These are phyloP conservation scores for Dione juno DNA, from an alignment of 2,888 invertebrate species.

Conservation along the genomic window DNA sequence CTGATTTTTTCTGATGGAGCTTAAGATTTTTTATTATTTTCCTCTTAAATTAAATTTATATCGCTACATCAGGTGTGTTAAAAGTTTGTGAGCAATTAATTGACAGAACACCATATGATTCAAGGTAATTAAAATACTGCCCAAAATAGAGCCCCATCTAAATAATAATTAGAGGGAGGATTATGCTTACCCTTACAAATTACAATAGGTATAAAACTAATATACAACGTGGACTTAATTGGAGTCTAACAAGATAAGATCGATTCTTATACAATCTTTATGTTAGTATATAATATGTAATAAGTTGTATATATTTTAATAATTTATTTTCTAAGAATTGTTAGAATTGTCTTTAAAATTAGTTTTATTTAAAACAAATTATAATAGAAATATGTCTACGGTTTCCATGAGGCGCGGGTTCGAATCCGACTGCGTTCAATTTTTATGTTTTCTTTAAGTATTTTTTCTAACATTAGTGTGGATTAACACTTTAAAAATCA, in stretches of 20 bases:
- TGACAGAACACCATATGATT: conserved; percentile 59
- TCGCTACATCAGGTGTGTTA: conserved; percentile 42
- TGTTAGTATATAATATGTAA: too few relatives aligned
- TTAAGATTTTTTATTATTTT: background rate
- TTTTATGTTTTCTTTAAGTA: too few relatives aligned
- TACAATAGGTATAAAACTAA: conserved; percentile 63
- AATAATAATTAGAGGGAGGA: conserved; percentile 65
- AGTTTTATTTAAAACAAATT: too few relatives aligned
- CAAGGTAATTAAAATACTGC: conserved; percentile 74
- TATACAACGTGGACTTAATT: conserved; percentile 62
- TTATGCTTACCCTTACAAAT: conserved; percentile 60
- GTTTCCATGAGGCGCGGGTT: too few relatives aligned
- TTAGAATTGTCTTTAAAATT: too few relatives aligned
- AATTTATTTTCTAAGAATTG: too few relatives aligned
- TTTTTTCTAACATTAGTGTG: too few relatives aligned
- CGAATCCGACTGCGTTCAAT: too few relatives aligned
- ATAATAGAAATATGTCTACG: too few relatives aligned
- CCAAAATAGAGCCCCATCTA: conserved; percentile 61
- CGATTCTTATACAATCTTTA: too few relatives aligned
- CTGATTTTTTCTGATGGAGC: background rate
- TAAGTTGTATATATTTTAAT: too few relatives aligned
- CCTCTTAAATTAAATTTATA: background rate
- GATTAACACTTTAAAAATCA: too few relatives aligned
- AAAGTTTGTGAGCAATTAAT: conserved; percentile 61
- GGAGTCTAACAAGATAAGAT: conserved; percentile 35